Evolutionary conservation across 2,113 vertebrate species (phyloP).

Genomic region (Parus major): DNA sequence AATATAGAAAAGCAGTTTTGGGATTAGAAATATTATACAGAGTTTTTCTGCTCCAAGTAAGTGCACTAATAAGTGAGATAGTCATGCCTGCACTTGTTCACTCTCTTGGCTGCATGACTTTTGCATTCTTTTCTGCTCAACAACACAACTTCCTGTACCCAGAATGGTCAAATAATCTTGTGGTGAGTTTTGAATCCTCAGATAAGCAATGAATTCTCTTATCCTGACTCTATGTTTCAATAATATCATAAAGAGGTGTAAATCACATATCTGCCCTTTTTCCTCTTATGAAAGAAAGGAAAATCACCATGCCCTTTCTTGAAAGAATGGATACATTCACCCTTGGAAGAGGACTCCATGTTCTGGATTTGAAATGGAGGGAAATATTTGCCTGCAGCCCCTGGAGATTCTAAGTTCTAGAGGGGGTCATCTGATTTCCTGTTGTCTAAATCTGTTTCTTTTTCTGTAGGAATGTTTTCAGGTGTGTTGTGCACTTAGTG

Average conservation of each 20-base stretch:
- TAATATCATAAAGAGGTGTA: not conserved
- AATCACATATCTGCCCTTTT: not conserved
- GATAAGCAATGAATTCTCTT: not conserved
- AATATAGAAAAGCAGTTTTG: not conserved
- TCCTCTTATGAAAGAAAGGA: not conserved
- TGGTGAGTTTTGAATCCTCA: not conserved
- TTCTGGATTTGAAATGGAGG: not conserved
- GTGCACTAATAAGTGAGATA: not conserved
- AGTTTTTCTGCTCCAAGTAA: not conserved
- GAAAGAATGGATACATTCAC: not conserved
- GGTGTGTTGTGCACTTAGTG: not conserved
- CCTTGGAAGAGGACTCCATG: not conserved
- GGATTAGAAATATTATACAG: not conserved
- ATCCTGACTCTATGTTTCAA: not conserved
- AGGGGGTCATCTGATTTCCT: not conserved
- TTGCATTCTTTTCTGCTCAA: conserved; percentile 45
- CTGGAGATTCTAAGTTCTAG: not conserved
- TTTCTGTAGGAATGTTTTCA: not conserved
- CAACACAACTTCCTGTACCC: not conserved
- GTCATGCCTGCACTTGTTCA: conserved; percentile 33
- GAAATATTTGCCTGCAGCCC: not conserved
- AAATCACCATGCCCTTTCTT: not conserved
- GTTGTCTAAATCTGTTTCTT: not conserved
- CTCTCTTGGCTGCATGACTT: conserved; percentile 2
- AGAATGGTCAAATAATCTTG: conserved; percentile 22